Evolutionary conservation across 2,888 invertebrate genomes (phyloP).

Genomic region (Eugnorisma glareosa): DNA sequence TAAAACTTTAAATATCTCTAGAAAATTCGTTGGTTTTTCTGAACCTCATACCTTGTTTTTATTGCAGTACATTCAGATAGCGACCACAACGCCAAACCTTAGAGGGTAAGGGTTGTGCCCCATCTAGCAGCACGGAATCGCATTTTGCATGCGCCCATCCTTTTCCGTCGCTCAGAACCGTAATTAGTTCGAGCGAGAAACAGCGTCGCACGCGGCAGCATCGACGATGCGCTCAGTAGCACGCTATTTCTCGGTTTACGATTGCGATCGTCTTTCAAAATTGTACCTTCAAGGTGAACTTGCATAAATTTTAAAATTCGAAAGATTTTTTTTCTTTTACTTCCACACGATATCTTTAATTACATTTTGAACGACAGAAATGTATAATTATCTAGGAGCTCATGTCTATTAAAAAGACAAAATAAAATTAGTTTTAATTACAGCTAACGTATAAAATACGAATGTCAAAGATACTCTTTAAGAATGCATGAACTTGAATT

Average conservation of each 20-base stretch:
- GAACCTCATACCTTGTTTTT: not conserved
- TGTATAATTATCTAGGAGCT: not conserved
- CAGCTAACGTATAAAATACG: not conserved
- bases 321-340: not conserved
- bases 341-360: not conserved
- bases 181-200: not conserved
- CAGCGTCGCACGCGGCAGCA: not conserved
- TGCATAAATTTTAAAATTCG: too few relatives aligned
- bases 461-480: not conserved
- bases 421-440: not conserved
- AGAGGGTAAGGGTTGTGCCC: not conserved
- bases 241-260: not conserved
- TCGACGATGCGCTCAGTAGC: not conserved
- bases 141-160: not conserved
- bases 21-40: constrained; percentile 1
- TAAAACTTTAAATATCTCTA: constrained; percentile 13
- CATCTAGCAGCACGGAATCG: not conserved
- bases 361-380: not conserved
- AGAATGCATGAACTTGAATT: not conserved
- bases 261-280: not conserved
- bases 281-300: not conserved
- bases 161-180: not conserved
- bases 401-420: not conserved
- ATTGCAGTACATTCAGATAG: not conserved
- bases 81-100: not conserved